These are phyloP conservation scores for Erebia ligea DNA, from an alignment of 2,888 invertebrate species.

Conservation along the genomic window DNA sequence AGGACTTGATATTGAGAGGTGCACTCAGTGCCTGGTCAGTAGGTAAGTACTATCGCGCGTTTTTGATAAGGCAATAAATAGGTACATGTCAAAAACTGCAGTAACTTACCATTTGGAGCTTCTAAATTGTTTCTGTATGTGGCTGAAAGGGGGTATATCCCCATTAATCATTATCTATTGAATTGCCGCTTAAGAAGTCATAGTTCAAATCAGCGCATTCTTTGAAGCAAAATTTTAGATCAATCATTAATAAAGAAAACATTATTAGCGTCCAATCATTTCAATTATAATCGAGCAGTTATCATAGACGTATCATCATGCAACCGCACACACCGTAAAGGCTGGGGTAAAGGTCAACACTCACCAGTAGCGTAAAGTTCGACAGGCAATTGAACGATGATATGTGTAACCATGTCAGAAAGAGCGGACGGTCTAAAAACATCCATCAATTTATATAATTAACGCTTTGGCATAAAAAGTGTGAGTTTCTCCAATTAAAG, in stretches of 20 bases:
- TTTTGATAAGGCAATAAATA: no score
- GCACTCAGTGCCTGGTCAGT: no score
- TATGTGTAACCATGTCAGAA: conserved; percentile 30
- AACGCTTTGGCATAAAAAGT: conserved; percentile 23
- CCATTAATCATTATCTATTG: background rate
- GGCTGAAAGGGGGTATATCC: no score
- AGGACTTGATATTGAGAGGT: no score
- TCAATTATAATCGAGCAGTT: conserved; percentile 17
- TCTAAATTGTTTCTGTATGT: no score
- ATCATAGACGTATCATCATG: conserved; percentile 22
- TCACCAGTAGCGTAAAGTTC: conserved; percentile 40
- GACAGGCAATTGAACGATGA: conserved; percentile 42
- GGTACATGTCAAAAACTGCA: no score
- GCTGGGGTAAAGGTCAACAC: conserved; percentile 33
- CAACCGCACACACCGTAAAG: conserved; percentile 18
- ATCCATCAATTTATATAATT: conserved; percentile 39
- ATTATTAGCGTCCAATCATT: conserved; percentile 22
- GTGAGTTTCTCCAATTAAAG: conserved; percentile 15
- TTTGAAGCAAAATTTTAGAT: background rate
- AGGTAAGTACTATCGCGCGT: no score
- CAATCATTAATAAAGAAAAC: conserved; percentile 13
- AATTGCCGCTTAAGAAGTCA: background rate
- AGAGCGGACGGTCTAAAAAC: conserved; percentile 25
- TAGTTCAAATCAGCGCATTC: background rate
- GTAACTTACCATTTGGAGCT: no score